Percentiles rank a stretch among this genome's conserved stretches.
These are phyloP conservation scores for Anarrhichthys ocellatus DNA, from an alignment of 2,113 vertebrate species.

Conservation along the genomic window DNA sequence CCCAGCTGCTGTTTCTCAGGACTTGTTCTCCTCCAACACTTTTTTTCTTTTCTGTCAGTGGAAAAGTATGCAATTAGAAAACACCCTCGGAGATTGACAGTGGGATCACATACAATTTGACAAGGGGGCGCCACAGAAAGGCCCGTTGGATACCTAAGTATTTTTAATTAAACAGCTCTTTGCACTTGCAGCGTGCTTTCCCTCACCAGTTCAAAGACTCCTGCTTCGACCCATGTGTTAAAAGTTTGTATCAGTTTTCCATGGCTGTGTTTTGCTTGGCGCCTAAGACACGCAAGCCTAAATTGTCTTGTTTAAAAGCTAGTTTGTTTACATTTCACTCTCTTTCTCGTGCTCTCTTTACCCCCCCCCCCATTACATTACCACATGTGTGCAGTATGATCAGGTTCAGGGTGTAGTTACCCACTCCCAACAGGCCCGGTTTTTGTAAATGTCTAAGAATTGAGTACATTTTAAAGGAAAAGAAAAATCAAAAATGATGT, in stretches of 20 bases:
- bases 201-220: conserved; percentile 79
- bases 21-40: conserved; percentile 40
- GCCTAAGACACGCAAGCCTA: conserved; percentile 70
- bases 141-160: conserved; percentile 79
- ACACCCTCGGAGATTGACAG: conserved; percentile 77
- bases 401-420: conserved; percentile 60
- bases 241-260: conserved; percentile 86
- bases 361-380: conserved; percentile 30
- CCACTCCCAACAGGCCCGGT: conserved; percentile 30
- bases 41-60: conserved; percentile 62
- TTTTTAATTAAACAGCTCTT: conserved; percentile 85
- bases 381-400: conserved; percentile 71
- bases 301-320: conserved; percentile 87
- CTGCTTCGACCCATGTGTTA: conserved; percentile 84
- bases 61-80: conserved; percentile 77
- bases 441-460: conserved; percentile 46
- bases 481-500: neutral
- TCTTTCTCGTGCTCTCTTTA: conserved; percentile 52
- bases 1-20: conserved; percentile 63
- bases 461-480: conserved; percentile 22
- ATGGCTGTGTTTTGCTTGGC: conserved; percentile 85
- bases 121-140: conserved; percentile 70
- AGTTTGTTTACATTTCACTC: conserved; percentile 84
- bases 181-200: conserved; percentile 66
- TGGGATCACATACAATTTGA: conserved; percentile 79